phyloP scores from a whole-genome alignment of 2,113 vertebrate species.

The Stercorarius parasiticus region DNA sequence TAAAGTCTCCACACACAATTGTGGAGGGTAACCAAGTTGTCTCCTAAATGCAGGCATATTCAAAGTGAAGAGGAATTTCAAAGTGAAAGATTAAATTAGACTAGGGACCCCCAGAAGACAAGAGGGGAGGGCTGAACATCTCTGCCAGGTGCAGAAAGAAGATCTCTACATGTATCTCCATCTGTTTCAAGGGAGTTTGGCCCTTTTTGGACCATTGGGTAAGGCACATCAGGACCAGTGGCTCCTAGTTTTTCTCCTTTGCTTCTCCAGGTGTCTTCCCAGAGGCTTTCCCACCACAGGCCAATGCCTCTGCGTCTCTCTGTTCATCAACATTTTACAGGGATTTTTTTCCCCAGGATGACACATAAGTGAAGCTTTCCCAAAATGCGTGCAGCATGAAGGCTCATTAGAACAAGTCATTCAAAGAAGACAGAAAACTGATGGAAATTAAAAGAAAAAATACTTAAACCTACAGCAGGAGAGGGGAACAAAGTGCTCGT shows the following conservation, averaged over 20 bases:
- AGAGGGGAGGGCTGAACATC: not conserved
- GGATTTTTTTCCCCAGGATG: not conserved
- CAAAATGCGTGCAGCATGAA: not conserved
- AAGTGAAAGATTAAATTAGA: not conserved
- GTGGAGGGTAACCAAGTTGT: not conserved
- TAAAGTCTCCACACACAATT: not conserved
- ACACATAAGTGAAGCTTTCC: not conserved
- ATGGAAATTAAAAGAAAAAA: not conserved
- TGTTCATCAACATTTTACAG: not conserved
- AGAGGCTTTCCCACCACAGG: not conserved
- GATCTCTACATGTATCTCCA: not conserved
- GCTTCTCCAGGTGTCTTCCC: not conserved
- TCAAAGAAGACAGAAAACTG: not conserved
- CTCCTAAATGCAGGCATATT: not conserved
- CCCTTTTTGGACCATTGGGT: not conserved
- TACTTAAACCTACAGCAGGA: not conserved
- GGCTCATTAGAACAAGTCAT: not conserved
- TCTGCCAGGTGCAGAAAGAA: not conserved
- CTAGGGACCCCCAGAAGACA: not conserved
- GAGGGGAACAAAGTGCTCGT: not conserved
- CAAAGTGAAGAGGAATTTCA: not conserved
- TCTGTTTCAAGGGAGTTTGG: not conserved
- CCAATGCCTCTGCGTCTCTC: not conserved
- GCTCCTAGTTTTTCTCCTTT: not conserved
- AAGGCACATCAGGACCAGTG: not conserved